Evolutionary conservation across 2,888 invertebrate species (phyloP).

Genomic region (Peribatodes rhomboidaria): DNA sequence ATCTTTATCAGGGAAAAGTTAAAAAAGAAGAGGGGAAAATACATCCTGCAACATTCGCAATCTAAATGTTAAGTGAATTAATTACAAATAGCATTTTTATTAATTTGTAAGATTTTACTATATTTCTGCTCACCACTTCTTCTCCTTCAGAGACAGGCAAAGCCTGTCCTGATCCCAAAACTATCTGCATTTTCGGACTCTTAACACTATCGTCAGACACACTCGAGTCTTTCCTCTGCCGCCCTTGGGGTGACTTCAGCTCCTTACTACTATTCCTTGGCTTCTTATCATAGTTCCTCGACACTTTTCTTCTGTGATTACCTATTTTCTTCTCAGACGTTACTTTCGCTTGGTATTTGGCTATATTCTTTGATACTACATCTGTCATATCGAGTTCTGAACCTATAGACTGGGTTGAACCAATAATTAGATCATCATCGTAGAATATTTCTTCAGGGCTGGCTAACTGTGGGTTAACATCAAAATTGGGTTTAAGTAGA

Average conservation of each 20-base stretch:
- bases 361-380: slow-evolving; percentile 61
- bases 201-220: slow-evolving; percentile 73
- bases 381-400: slow-evolving; percentile 66
- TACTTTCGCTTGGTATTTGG: slow-evolving; percentile 62
- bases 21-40: background rate
- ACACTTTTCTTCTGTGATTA: slow-evolving; percentile 78
- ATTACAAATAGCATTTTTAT: background rate
- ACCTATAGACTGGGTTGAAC: slow-evolving; percentile 73
- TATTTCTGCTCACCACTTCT: slow-evolving; percentile 80
- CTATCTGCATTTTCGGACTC: slow-evolving; percentile 81
- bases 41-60: no score
- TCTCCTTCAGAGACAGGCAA: slow-evolving; percentile 87
- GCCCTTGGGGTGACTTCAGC: slow-evolving; percentile 67
- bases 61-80: background rate
- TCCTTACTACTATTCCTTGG: slow-evolving; percentile 66
- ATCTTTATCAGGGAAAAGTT: background rate
- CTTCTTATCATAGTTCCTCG: slow-evolving; percentile 65
- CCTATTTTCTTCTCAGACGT: slow-evolving; percentile 73
- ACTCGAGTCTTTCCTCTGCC: slow-evolving; percentile 71
- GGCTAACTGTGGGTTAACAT: slow-evolving; percentile 33
- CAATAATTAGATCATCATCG: slow-evolving; percentile 74
- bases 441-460: slow-evolving; percentile 71
- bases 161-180: slow-evolving; percentile 84
- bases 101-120: no score
- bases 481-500: slow-evolving; percentile 57